Base-by-base conservation (phyloP, 1,140 invertebrate species). In the Trichonephila inaurata region DNA sequence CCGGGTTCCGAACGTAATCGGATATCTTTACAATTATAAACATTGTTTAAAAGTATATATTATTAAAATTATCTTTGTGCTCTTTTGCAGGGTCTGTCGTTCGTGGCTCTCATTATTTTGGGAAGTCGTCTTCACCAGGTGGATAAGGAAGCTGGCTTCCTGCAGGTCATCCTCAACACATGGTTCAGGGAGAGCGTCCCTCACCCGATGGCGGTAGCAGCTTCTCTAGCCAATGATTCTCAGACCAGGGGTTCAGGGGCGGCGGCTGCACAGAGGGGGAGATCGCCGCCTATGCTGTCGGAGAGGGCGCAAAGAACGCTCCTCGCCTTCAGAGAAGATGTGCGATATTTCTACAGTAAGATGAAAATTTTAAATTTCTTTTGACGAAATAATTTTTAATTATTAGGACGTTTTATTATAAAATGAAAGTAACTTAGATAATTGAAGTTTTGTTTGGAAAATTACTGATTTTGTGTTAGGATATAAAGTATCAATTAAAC, bases 51-150 rank as follows among this genome's bases (percentile, higher is more conserved):
- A 40, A 40, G 4, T 40, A 4, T 40, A 40, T 40, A 40, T 40
- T 40, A 40, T 40, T 40, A 51, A 51, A 51, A 51, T 10, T 0
- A 51, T 51, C 7, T 51, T 16, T 69, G 8, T 87, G 51, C 88
- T 92, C 33, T 61, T 92, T 40, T 82, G 6, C 51, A 95, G 95
- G 94, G 94, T n/a, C 51, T 95, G 72, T 95, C 95, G 1, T 95
- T 95, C 93, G 87, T 95, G 28, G 95, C 94, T n/a, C 83, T 95
- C 58, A 95, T 95, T 16, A 89, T 95, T 14, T 81, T 95, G 66
- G 93, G 94, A 3, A 92, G 94, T 19, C 93, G 94, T 66, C 87
- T 95, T 40, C 94, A 95, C 64, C 94, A 95, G 51, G 94, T 95
- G 33, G 94, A 95, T 83, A 93, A 94, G 61, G 94, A 95, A 93